Evolutionary conservation across 2,797 vertebrate genomes (phyloP), one percentile per base, ranked within the genome.

Genomic region (Karalla daura): DNA sequence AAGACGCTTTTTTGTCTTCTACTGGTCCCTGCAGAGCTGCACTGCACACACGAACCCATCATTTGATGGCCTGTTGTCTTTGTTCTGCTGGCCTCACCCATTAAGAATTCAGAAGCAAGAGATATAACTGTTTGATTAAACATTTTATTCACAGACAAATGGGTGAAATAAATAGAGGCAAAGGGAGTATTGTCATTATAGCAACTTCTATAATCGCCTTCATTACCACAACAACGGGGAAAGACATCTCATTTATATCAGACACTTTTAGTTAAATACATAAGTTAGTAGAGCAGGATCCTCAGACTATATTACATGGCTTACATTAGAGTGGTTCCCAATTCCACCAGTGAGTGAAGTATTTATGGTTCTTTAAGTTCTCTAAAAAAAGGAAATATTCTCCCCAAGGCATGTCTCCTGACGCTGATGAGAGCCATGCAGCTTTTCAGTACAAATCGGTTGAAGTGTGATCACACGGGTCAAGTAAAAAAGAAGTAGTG

Each of bases 221-320:
- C 46, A 80, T 78, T 43, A 63, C 43, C 41, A 12, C 25, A 67
- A 69, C n/a, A 75, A 35, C 50, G n/a, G 47, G 27, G 63, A 62
- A 58, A 78, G 47, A 63, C 40, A 39, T 58, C 3, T 71, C 43
- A 74, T 68, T 80, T 70, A 79, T 61, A 82, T 65, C 59, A 63
- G 45, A 78, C 53, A 77, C 62, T 74, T 80, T 86, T 52, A 86
- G 85, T 88, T 90, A 90, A 91, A 89, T 92, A 91, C 76, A 90
- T 84, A 83, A 87, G 18, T 80, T 70, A 78, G 17, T 71, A 77
- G 15, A 70, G 44, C 63, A 61, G 56, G 44, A 54, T 35, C 75
- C 63, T 63, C 70, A 72, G 62, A 75, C 17, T 55, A 37, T 45
- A 56, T 55, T 55, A 54, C 40, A 49, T 52, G 58, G 50, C 33